Evolutionary conservation across 2,888 invertebrate genomes (phyloP).

Genomic region (Leptothorax acervorum): DNA sequence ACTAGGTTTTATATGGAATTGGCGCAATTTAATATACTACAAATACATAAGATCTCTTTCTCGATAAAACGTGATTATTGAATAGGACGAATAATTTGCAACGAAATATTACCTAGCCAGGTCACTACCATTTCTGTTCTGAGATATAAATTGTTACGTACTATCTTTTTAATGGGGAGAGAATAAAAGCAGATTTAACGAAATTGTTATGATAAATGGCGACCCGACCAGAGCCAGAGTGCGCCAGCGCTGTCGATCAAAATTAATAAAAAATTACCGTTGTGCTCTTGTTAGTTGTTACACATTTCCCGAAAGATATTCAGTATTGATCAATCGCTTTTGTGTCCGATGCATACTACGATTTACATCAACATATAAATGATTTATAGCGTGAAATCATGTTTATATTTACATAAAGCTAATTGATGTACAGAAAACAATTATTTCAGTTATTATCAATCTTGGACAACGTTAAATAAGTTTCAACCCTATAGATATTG

Average conservation of each 20-base stretch:
- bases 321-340: slow-evolving; percentile 32
- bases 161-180: not conserved
- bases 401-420: slow-evolving; percentile 13
- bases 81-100: not conserved
- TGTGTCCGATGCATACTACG: not conserved
- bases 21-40: not conserved
- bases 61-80: not conserved
- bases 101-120: not conserved
- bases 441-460: slow-evolving; percentile 25
- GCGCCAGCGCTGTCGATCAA: slow-evolving; percentile 16
- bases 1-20: not conserved
- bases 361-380: slow-evolving; percentile 19
- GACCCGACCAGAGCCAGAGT: not conserved
- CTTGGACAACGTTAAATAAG: not conserved
- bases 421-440: slow-evolving; percentile 22
- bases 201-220: slow-evolving; percentile 45
- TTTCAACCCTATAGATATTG: not conserved
- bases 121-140: not conserved
- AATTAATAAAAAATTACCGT: slow-evolving; percentile 49
- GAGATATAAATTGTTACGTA: not conserved
- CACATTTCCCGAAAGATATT: not conserved
- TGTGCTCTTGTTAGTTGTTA: not conserved
- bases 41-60: not conserved
- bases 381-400: slow-evolving; percentile 10
- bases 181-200: slow-evolving; percentile 23